These are phyloP conservation scores for Sebastes ruberrimus DNA, from an alignment of 2,797 vertebrate genomes.

Conservation along the genomic window DNA sequence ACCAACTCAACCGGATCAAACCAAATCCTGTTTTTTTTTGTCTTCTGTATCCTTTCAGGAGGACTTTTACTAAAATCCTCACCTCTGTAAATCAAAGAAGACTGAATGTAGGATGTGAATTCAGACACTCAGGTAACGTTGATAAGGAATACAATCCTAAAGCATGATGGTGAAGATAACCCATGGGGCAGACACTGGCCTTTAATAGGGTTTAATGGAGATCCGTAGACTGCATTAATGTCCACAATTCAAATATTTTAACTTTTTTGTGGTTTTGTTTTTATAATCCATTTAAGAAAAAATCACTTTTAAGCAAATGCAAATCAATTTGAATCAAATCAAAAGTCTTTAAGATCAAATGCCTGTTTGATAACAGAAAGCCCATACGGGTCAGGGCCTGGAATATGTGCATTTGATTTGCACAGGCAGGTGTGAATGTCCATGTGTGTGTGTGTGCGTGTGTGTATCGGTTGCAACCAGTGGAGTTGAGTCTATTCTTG, in stretches of 20 bases:
- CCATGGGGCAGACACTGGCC: too few species aligned
- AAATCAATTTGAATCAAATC: conserved; percentile 44
- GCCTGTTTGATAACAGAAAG: conserved; percentile 34
- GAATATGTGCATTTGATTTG: conserved; percentile 15
- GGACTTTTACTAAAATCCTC: background rate
- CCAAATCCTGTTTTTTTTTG: background rate
- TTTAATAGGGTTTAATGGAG: too few species aligned
- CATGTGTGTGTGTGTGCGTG: conserved; percentile 7
- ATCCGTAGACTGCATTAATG: too few species aligned
- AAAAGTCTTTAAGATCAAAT: conserved; percentile 37
- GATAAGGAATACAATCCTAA: background rate
- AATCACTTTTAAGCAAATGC: conserved; percentile 19
- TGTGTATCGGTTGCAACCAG: conserved; percentile 44
- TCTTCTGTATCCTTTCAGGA: background rate
- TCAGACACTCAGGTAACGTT: background rate
- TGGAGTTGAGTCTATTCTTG: conserved; percentile 44
- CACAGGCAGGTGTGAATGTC: conserved; percentile 36
- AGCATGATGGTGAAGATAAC: background rate
- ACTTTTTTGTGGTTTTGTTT: too few species aligned
- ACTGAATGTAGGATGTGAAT: background rate
- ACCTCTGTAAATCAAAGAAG: background rate
- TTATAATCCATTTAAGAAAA: background rate
- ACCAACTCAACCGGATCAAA: background rate
- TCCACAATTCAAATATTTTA: too few species aligned
- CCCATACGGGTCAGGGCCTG: background rate